Conservation (phyloP, 2,888 invertebrate genomes). For the Platycheirus rosarum region DNA sequence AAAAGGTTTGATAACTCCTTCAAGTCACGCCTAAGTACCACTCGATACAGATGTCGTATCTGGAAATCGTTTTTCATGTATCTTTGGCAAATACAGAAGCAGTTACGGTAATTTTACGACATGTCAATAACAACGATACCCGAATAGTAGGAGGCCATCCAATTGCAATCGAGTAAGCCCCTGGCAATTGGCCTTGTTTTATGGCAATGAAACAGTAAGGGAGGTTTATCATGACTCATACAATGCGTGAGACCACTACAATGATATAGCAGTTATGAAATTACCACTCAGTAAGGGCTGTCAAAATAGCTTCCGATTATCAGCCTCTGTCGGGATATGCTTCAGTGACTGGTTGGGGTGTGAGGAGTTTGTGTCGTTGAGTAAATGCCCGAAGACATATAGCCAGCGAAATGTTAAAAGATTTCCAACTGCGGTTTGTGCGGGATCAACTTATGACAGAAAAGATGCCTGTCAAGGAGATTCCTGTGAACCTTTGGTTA, state of each 20-base stretch:
- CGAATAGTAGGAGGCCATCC: constrained; percentile 75
- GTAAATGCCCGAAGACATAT: neutral
- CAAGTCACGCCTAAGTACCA: neutral
- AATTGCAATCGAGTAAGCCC: constrained; percentile 72
- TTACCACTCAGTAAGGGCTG: constrained; percentile 3
- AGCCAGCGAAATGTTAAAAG: neutral
- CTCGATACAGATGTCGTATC: constrained; percentile 10
- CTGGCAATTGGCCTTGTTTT: constrained; percentile 74
- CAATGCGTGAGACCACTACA: constrained; percentile 39
- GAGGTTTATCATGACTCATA: constrained; percentile 71
- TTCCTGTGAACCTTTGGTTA: constrained; percentile 80
- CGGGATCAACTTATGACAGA: constrained; percentile 82
- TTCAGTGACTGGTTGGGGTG: constrained; percentile 16
- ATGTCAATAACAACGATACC: constrained; percentile 1
- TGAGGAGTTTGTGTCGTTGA: neutral
- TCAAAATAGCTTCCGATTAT: constrained; percentile 7
- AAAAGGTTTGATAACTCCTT: constrained; percentile 3
- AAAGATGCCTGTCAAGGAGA: constrained; percentile 83
- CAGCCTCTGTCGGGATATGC: neutral
- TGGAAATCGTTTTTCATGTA: constrained; percentile 2
- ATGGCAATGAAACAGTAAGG: constrained; percentile 64
- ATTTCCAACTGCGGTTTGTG: neutral
- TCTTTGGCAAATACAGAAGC: neutral
- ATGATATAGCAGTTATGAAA: constrained; percentile 75
- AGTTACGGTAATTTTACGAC: constrained; percentile 16